Percentiles rank a stretch among this genome's conserved stretches.
Evolutionary conservation across 2,888 invertebrate genomes (phyloP).

Genomic region (Apamea epomidion): DNA sequence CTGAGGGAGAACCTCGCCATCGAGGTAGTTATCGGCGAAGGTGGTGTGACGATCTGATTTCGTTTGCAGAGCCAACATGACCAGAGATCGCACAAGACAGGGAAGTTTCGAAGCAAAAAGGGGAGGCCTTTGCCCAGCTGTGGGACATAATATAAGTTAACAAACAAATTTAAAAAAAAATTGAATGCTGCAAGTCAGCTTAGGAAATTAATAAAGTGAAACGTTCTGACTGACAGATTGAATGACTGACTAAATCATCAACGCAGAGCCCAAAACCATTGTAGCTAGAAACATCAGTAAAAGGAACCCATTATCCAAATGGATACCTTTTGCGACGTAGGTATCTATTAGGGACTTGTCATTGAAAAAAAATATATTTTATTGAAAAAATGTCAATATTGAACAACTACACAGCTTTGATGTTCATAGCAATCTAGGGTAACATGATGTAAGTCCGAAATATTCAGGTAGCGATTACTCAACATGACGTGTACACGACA

Average conservation of each 20-base stretch:
- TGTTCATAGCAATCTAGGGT: constrained; percentile 13
- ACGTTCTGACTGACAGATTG: not conserved
- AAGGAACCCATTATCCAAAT: not conserved
- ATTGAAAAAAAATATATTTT: not conserved
- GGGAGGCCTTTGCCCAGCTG: too few relatives aligned
- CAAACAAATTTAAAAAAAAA: too few relatives aligned
- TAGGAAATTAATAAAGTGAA: not conserved
- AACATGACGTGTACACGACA: constrained; percentile 38
- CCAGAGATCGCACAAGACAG: too few relatives aligned
- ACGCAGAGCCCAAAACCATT: not conserved
- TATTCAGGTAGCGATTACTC: constrained; percentile 41
- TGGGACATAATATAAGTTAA: too few relatives aligned
- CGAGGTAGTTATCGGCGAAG: not conserved
- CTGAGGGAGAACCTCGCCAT: not conserved
- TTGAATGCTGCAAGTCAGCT: not conserved
- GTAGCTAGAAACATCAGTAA: not conserved
- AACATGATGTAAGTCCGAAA: constrained; percentile 28
- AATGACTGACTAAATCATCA: not conserved
- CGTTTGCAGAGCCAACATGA: not conserved
- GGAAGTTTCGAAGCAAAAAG: too few relatives aligned
- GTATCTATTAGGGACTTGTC: not conserved
- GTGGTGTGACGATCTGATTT: not conserved
- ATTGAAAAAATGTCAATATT: not conserved
- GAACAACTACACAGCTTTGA: constrained; percentile 19
- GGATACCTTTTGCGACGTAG: not conserved